Base-by-base conservation (phyloP, 1,140 invertebrate genomes). In the Neodiprion pinetum region DNA sequence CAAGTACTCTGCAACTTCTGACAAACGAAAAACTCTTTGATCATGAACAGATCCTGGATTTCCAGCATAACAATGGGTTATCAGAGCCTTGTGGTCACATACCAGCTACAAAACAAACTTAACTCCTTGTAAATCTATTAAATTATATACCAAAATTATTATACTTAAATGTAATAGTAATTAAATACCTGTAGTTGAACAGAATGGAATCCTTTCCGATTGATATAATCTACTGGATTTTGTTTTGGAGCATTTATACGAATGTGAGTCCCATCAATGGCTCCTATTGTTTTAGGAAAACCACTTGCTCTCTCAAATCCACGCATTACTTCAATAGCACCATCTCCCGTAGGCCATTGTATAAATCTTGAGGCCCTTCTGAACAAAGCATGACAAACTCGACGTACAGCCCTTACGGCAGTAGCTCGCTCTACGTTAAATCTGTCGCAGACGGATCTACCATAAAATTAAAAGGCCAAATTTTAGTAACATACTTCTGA, bases 231-330 rank as follows among this genome's bases (percentile, higher is more conserved):
- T 14, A 73, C 48, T 11, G 73, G 73, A 67, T 76, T 71, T 11
- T 69, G 53, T 28, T 53, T 47, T n/a, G 79, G 76, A 72, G 72
- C 73, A 48, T 67, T 71, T 47, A 80, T 80, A 72, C 75, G 28
- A 49, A 79, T 78, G 61, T 80, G 76, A 61, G 28, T 74, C 12
- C 79, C 78, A 71, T 79, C 79, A n/a, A 79, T 76, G 1, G 73
- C 74, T 23, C 74, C 79, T 48, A 80, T 74, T 11, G 17, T 78
- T 47, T n/a, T 68, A 49, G 3, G 71, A 47, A 76, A 76, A 79
- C 70, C 71, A 73, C 72, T 73, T 11, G 47, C 48, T 49, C 10
- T 61, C 49, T 67, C 65, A 47, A 73, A 73, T 49, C 69, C 61
- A 14, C 21, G 40, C 48, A 75, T 68, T 9, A 69, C 49, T 61